Conservation (phyloP, 2,113 vertebrate species). For the Montifringilla adamsi region DNA sequence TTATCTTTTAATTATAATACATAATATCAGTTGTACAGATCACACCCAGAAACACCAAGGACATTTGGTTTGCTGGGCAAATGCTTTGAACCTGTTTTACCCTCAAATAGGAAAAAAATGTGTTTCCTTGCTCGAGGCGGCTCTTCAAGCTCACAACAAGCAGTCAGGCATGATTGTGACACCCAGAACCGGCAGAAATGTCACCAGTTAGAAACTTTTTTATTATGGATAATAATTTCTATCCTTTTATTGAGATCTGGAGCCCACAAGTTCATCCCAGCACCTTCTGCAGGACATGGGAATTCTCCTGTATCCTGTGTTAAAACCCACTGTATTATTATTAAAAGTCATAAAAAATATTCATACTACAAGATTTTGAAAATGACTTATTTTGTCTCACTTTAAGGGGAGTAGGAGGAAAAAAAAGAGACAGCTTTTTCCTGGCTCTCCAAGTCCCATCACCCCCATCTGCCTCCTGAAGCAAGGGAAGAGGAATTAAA, state of each 20-base stretch:
- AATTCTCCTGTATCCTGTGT: background rate
- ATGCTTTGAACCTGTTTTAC: background rate
- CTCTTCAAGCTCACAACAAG: accelerated
- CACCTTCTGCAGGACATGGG: background rate
- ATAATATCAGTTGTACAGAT: background rate
- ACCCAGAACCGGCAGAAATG: background rate
- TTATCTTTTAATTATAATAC: too few relatives aligned
- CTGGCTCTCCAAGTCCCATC: accelerated
- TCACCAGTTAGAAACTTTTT: background rate
- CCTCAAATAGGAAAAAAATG: background rate
- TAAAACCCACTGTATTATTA: background rate
- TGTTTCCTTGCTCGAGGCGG: background rate
- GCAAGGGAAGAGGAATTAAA: background rate
- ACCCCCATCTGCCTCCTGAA: accelerated
- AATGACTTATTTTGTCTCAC: background rate
- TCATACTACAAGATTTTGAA: background rate
- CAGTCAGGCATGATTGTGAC: background rate
- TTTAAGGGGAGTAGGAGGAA: background rate
- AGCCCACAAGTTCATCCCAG: background rate
- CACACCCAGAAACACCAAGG: background rate
- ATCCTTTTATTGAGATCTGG: background rate
- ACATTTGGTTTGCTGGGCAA: background rate
- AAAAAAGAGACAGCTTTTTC: background rate
- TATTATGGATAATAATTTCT: background rate
- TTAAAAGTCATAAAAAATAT: background rate